These are phyloP conservation scores for Phalacrocorax brasilianus DNA, from an alignment of 2,113 vertebrate genomes.

Conservation along the genomic window DNA sequence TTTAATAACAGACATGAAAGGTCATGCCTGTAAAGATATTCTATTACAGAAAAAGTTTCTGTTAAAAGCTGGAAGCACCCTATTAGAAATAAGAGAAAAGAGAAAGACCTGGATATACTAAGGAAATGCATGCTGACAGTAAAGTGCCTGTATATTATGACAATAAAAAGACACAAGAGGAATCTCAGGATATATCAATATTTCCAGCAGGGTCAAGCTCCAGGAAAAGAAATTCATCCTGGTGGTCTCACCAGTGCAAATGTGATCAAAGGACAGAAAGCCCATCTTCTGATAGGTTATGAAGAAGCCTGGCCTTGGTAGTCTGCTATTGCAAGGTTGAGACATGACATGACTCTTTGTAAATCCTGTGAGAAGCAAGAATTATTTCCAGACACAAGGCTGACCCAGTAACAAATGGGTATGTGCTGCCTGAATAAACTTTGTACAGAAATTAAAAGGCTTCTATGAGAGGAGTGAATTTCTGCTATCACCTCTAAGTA, in stretches of 20 bases:
- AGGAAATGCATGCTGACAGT: background rate
- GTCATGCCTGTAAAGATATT: background rate
- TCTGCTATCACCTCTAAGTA: background rate
- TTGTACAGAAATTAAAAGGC: background rate
- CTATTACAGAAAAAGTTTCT: background rate
- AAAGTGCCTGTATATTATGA: background rate
- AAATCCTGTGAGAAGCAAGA: background rate
- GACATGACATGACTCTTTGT: background rate
- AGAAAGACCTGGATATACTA: background rate
- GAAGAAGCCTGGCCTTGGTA: background rate
- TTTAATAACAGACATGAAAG: background rate
- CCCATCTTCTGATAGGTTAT: background rate
- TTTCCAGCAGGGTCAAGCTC: background rate
- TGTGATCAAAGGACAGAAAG: background rate
- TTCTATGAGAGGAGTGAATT: background rate
- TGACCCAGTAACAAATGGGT: background rate
- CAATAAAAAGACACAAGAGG: background rate
- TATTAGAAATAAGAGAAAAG: background rate
- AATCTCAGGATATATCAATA: background rate
- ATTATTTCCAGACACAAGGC: background rate
- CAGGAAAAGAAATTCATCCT: background rate
- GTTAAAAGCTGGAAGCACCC: background rate
- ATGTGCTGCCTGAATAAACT: background rate
- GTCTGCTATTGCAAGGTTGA: background rate
- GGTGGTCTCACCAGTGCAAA: background rate